Base-by-base conservation (phyloP, 2,113 vertebrate genomes). In the Phrynocephalus versicolor region DNA sequence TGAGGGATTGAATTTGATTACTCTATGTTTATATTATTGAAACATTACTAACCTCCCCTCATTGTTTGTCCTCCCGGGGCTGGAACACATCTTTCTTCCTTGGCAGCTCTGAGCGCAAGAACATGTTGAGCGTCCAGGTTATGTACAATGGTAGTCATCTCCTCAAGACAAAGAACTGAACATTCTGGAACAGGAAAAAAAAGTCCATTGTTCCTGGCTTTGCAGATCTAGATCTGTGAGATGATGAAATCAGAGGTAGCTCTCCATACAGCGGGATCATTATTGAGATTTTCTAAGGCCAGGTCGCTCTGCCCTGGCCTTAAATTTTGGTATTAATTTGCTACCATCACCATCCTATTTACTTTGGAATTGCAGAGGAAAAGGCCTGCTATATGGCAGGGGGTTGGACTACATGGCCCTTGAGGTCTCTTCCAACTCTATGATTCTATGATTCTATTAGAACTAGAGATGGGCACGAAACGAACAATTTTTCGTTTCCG, bases 51-150 rank as follows among this genome's bases (percentile, higher is more conserved):
- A 84, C 62, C 82, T 76, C 30, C 60, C 27, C 73, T n/a, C 62
- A n/a, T 90, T 90, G 88, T 93, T 94, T 96, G 91, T 91, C 92
- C 92, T 92, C 85, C 51, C 79, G n/a, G n/a, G n/a, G n/a, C n/a
- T n/a, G 70, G 39, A 90, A 88, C 89, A 92, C 45, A 65, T 74
- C 84, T 57, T 94, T 93, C 94, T 95, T 95, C 92, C 16, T 91
- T 95, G 95, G 92, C 93, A 94, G 89, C 93, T 91, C 92, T 93
- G 91, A 89, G 72, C 1, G 73, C 80, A 89, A 90, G 89, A 94
- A 89, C 95, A 95, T 88, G 90, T 88, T 88, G 83, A 51, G 51
- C 67, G 83, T 1, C 25, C 91, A 83, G 33, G 27, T 79, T 90
- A 79, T 82, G 39, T 72, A 87, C 81, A 84, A 87, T 51, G 51